A percentile compares a stretch with the other conserved stretches of the same genome.
These are phyloP conservation scores for Acanthis flammea DNA, from an alignment of 2,797 vertebrate species.

Conservation along the genomic window DNA sequence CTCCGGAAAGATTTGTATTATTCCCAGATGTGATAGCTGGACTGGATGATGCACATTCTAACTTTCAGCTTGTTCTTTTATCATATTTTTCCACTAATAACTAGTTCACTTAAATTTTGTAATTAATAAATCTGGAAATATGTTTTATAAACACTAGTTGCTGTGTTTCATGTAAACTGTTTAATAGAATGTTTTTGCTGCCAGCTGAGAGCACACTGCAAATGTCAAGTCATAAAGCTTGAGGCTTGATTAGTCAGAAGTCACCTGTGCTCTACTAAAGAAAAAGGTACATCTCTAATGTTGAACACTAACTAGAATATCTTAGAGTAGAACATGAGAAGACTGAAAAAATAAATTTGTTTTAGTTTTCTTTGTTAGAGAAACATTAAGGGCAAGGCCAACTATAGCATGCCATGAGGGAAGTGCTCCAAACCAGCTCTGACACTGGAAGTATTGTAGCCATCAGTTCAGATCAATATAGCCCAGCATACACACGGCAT, in stretches of 20 bases:
- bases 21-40: not conserved
- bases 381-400: not conserved
- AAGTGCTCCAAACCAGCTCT: not conserved
- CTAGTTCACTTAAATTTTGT: not conserved
- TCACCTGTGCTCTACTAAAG: not conserved
- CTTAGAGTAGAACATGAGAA: not conserved
- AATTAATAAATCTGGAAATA: not conserved
- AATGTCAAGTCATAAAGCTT: not conserved
- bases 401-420: accelerated
- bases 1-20: not conserved
- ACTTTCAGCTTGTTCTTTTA: not conserved
- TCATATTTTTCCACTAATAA: not conserved
- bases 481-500: accelerated
- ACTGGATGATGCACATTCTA: not conserved
- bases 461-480: not conserved
- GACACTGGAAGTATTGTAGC: not conserved
- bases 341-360: not conserved
- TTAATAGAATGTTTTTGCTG: not conserved
- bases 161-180: not conserved
- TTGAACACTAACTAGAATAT: not conserved
- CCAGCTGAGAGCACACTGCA: not conserved
- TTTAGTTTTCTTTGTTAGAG: not conserved
- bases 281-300: not conserved
- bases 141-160: not conserved
- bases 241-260: not conserved